Evolutionary conservation across 1,140 invertebrate species (phyloP).

Genomic region (Globodera ellingtonae): DNA sequence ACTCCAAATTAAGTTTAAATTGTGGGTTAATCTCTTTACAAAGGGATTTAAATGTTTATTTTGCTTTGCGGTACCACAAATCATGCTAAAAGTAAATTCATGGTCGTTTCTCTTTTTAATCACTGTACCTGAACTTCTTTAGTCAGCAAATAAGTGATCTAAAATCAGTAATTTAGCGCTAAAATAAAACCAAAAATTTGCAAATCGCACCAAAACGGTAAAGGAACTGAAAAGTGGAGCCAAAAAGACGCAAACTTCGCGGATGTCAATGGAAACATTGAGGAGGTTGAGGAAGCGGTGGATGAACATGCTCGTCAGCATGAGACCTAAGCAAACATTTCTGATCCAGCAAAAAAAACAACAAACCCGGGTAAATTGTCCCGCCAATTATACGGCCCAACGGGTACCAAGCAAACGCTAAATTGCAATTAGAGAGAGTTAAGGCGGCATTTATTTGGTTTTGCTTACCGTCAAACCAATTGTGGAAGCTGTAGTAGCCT

Average conservation of each 20-base stretch:
- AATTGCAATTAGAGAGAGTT: background rate
- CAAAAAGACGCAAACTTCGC: conserved; percentile 98
- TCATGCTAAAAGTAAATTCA: no score
- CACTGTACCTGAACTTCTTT: conserved; percentile 71
- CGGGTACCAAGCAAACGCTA: conserved; percentile 96
- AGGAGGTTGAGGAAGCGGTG: conserved; percentile 87
- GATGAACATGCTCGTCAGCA: conserved; percentile 88
- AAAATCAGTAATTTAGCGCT: conserved; percentile 78
- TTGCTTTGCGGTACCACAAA: no score
- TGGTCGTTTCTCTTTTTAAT: no score
- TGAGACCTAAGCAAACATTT: conserved; percentile 88
- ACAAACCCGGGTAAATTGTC: conserved; percentile 69
- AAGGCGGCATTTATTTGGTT: background rate
- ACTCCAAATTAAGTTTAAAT: no score
- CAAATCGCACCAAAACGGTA: conserved; percentile 92
- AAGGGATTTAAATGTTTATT: no score
- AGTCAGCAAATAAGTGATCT: conserved; percentile 90
- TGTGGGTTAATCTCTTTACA: no score
- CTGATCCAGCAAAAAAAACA: conserved; percentile 6
- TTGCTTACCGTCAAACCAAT: conserved; percentile 86
- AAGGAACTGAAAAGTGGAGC: conserved; percentile 97
- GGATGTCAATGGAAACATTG: conserved; percentile 96
- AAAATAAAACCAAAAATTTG: conserved; percentile 64
- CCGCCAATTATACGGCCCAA: conserved; percentile 90
- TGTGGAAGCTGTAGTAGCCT: conserved; percentile 99